Percentiles rank a stretch among this genome's conserved stretches.
phyloP scores from a whole-genome alignment of 2,113 vertebrate genomes.

The Entomyzon cyanotis region DNA sequence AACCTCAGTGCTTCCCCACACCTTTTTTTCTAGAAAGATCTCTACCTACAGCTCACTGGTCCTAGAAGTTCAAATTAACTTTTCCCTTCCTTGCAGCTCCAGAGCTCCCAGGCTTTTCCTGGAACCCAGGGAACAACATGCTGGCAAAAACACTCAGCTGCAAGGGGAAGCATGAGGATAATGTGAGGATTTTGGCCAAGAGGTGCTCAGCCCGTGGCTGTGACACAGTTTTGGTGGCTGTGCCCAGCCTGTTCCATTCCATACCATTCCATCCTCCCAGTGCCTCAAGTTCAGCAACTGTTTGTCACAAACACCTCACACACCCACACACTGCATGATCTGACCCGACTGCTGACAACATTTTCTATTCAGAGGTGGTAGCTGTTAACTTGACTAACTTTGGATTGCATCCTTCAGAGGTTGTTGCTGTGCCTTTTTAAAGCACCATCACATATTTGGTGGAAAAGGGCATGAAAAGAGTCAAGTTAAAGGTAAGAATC shows the following conservation, averaged over 20 bases:
- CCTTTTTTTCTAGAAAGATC: not conserved
- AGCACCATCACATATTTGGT: rapidly evolving
- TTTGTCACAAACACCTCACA: not conserved
- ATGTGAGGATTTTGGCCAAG: rapidly evolving
- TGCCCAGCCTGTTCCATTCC: not conserved
- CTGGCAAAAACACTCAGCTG: not conserved
- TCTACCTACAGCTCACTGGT: not conserved
- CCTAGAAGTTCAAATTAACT: not conserved
- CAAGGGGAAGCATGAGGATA: not conserved
- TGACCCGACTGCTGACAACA: not conserved
- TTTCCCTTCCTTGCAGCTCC: not conserved
- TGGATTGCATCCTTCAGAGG: not conserved
- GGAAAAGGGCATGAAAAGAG: not conserved
- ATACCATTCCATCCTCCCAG: rapidly evolving
- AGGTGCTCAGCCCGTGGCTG: not conserved
- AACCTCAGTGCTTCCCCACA: not conserved
- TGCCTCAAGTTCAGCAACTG: not conserved
- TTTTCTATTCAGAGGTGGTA: not conserved
- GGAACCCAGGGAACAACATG: not conserved
- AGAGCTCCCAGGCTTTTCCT: not conserved
- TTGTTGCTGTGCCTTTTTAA: not conserved
- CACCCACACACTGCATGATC: not conserved
- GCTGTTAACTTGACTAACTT: not conserved
- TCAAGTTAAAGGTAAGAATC: not conserved
- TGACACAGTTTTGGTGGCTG: not conserved